Conservation (phyloP, 2,113 vertebrate genomes). For the Pholis gunnellus region DNA sequence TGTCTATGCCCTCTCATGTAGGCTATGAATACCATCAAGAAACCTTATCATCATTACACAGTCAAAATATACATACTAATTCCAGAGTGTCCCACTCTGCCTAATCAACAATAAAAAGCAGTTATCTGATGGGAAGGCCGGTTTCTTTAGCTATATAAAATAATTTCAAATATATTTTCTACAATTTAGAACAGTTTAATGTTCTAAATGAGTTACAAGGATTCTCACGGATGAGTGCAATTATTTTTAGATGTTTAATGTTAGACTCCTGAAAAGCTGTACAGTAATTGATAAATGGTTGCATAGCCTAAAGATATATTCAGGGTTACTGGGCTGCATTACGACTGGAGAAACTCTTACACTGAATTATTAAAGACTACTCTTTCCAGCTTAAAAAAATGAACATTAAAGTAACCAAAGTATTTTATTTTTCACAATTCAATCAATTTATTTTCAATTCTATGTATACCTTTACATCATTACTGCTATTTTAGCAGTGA, state of each 20-base stretch:
- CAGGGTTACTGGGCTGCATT: constrained; percentile 77
- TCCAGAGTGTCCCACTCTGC: constrained; percentile 17
- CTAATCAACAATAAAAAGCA: constrained; percentile 20
- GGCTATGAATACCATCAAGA: constrained; percentile 32
- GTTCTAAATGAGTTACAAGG: constrained; percentile 56
- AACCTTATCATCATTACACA: constrained; percentile 29
- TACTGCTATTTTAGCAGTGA: not conserved
- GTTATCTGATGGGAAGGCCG: constrained; percentile 23
- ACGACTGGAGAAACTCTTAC: constrained; percentile 70
- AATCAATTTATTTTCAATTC: not conserved
- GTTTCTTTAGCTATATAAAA: constrained; percentile 34
- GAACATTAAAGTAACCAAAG: constrained; percentile 34
- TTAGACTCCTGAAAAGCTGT: constrained; percentile 69
- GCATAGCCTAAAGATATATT: constrained; percentile 72
- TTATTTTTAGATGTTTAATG: constrained; percentile 77
- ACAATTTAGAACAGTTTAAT: constrained; percentile 49
- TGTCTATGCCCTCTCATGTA: constrained; percentile 40
- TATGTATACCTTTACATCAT: not conserved
- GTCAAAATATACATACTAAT: constrained; percentile 23
- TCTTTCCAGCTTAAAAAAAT: constrained; percentile 50
- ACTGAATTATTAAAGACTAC: constrained; percentile 79
- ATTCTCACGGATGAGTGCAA: constrained; percentile 67
- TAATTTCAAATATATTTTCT: constrained; percentile 37
- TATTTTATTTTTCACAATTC: constrained; percentile 1
- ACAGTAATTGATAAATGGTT: constrained; percentile 81